Evolutionary conservation across 1,140 invertebrate genomes (phyloP).

Genomic region (Manduca sexta): DNA sequence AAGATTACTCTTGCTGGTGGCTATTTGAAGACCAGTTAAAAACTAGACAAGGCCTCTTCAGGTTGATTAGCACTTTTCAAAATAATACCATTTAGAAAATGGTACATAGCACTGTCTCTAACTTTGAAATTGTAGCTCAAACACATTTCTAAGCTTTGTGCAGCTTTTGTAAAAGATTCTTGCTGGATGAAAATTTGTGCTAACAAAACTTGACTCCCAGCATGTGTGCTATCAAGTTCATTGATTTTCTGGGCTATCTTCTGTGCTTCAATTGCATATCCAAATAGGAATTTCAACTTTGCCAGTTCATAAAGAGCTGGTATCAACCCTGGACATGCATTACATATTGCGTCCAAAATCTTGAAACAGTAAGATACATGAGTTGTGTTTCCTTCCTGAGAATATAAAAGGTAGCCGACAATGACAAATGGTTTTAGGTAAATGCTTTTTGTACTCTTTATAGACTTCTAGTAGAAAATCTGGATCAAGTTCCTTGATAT

Average conservation of each 20-base stretch:
- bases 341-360: slow-evolving; percentile 82
- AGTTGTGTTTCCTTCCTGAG: slow-evolving; percentile 61
- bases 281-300: slow-evolving; percentile 86
- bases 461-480: slow-evolving; percentile 89
- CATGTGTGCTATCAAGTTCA: slow-evolving; percentile 84
- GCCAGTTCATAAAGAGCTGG: slow-evolving; percentile 84
- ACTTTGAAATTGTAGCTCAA: slow-evolving; percentile 94
- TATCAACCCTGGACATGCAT: slow-evolving; percentile 87
- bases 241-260: slow-evolving; percentile 81
- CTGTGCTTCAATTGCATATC: slow-evolving; percentile 80
- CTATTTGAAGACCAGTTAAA: slow-evolving; percentile 70
- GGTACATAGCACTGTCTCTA: slow-evolving; percentile 91
- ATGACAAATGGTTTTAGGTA: slow-evolving; percentile 77
- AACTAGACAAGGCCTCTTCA: slow-evolving; percentile 83
- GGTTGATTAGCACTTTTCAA: slow-evolving; percentile 84
- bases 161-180: slow-evolving; percentile 84
- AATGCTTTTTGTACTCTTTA: slow-evolving; percentile 84
- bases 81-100: slow-evolving; percentile 88
- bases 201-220: slow-evolving; percentile 89
- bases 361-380: slow-evolving; percentile 72
- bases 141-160: slow-evolving; percentile 89
- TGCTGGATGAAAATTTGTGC: slow-evolving; percentile 88
- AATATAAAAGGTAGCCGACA: slow-evolving; percentile 55
- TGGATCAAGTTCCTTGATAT: slow-evolving; percentile 86
- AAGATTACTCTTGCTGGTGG: slow-evolving; percentile 35